These are phyloP conservation scores for Vannuccia rotundouncinata DNA, from an alignment of 2,888 invertebrate species.

Conservation along the genomic window DNA sequence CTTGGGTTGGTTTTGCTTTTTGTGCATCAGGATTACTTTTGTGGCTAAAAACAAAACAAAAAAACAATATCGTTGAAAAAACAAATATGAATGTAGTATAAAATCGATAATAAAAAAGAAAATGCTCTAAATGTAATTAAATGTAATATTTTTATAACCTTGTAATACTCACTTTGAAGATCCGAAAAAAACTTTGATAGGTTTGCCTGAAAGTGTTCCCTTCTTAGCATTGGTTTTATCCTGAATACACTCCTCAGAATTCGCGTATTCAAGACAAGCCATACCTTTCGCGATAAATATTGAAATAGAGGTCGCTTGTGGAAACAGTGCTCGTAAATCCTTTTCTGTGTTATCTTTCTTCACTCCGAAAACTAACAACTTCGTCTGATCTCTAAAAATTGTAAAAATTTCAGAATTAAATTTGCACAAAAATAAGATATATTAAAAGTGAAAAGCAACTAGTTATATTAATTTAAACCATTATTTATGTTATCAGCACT, in stretches of 20 bases:
- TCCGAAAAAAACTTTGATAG: not conserved
- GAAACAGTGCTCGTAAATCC: not conserved
- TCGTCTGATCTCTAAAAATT: not conserved
- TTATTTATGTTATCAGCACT: too few relatives aligned
- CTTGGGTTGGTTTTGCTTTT: not conserved
- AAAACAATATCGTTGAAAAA: not conserved
- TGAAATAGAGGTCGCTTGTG: not conserved
- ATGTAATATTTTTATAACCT: not conserved
- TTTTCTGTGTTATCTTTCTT: not conserved
- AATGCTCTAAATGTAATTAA: not conserved
- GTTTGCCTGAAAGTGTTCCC: not conserved
- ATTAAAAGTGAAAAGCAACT: too few relatives aligned
- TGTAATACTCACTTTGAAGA: not conserved
- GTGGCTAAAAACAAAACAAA: not conserved
- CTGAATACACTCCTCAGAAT: not conserved
- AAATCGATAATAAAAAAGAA: not conserved
- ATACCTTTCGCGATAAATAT: not conserved
- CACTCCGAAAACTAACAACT: not conserved
- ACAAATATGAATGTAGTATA: not conserved
- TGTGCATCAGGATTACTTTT: not conserved
- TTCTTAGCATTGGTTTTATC: not conserved
- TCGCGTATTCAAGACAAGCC: not conserved
- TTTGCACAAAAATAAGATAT: too few relatives aligned
- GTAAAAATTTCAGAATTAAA: too few relatives aligned
- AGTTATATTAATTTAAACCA: too few relatives aligned